Evolutionary conservation across 2,888 invertebrate genomes (phyloP).

Genomic region (Onchidella celtica): DNA sequence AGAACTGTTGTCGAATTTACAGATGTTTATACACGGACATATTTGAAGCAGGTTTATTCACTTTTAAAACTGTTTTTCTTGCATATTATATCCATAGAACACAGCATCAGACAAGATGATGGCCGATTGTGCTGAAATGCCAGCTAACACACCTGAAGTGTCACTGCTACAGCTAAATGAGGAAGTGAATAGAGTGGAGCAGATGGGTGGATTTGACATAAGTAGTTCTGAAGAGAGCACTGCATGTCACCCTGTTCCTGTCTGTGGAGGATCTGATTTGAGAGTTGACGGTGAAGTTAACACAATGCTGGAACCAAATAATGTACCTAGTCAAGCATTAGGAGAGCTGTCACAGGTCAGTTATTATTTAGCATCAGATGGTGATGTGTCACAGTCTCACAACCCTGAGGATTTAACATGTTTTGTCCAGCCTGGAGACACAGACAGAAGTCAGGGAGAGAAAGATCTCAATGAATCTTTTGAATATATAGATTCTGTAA

Average conservation of each 20-base stretch:
- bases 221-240: not conserved
- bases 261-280: too few relatives aligned
- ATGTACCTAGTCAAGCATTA: not conserved
- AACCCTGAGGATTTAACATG: not conserved
- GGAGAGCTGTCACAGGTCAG: not conserved
- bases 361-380: too few relatives aligned
- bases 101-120: too few relatives aligned
- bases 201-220: not conserved
- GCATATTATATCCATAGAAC: too few relatives aligned
- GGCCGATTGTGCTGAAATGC: conserved; percentile 3
- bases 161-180: conserved; percentile 8
- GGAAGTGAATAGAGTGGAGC: conserved; percentile 12
- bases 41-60: too few relatives aligned
- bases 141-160: not conserved
- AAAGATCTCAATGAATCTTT: not conserved
- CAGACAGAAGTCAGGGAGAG: not conserved
- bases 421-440: not conserved
- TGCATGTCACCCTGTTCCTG: too few relatives aligned
- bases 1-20: too few relatives aligned
- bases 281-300: too few relatives aligned
- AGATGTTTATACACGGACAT: too few relatives aligned
- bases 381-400: too few relatives aligned
- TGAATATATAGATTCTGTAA: conserved; percentile 1
- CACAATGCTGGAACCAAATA: too few relatives aligned
- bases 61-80: too few relatives aligned